Conservation (phyloP, 2,888 invertebrate genomes). For the Xanthostigma xanthostigma region DNA sequence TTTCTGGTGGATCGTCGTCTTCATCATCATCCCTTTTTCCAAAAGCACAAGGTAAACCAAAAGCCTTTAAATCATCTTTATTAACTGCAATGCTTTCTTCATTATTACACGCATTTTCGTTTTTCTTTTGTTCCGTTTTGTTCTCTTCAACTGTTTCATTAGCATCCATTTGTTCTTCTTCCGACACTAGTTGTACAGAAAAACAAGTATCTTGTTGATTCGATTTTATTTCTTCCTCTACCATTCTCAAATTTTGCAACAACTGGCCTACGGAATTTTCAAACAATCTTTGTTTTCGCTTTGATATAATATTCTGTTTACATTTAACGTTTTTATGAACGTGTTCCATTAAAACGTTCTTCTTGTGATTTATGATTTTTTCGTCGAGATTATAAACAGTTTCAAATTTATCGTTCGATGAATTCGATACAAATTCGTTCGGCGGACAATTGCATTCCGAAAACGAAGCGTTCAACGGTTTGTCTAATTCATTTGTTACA, state of each 20-base stretch:
- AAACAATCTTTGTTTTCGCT: constrained; percentile 12
- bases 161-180: constrained; percentile 12
- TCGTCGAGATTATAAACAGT: too few species aligned
- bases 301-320: neutral
- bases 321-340: neutral
- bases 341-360: neutral
- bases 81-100: constrained; percentile 3
- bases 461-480: too few species aligned
- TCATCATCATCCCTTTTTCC: constrained; percentile 18
- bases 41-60: constrained; percentile 24
- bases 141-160: constrained; percentile 8
- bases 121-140: constrained; percentile 1
- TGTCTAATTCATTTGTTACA: too few species aligned
- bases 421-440: too few species aligned
- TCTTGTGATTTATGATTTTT: too few species aligned
- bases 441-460: too few species aligned
- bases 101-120: constrained; percentile 13
- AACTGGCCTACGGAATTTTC: constrained; percentile 41
- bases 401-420: too few species aligned
- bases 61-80: constrained; percentile 8
- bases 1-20: constrained; percentile 37
- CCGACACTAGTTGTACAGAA: constrained; percentile 24
- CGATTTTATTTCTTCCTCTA: constrained; percentile 17
- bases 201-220: constrained; percentile 11
- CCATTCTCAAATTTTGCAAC: constrained; percentile 37